phyloP scores from a whole-genome alignment of 1,140 invertebrate species.

The Laodelphax striatellus region DNA sequence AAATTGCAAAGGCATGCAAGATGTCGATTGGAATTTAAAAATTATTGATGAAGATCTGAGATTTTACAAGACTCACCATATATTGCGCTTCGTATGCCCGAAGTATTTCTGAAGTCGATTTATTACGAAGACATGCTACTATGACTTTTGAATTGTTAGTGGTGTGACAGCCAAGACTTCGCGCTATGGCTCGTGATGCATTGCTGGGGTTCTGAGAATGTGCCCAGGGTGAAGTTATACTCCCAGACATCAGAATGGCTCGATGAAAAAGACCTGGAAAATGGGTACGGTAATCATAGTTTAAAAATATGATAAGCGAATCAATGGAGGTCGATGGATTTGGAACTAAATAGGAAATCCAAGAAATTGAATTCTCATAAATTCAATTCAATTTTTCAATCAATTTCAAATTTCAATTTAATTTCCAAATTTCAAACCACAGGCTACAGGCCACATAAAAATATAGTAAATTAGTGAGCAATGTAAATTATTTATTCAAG shows the following conservation, averaged over 20 bases:
- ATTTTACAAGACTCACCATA: slow-evolving; percentile 31
- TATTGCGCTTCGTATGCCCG: slow-evolving; percentile 44
- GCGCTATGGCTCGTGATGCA: slow-evolving; percentile 43
- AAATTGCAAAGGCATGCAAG: too few species aligned
- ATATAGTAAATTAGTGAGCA: background rate
- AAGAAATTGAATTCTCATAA: too few species aligned
- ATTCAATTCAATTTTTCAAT: too few species aligned
- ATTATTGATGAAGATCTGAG: too few species aligned
- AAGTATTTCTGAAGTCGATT: slow-evolving; percentile 38
- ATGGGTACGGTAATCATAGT: background rate
- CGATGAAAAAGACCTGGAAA: slow-evolving; percentile 48
- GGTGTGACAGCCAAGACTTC: slow-evolving; percentile 38
- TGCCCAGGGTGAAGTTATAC: slow-evolving; percentile 49
- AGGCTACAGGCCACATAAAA: too few species aligned
- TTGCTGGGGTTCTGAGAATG: slow-evolving; percentile 35
- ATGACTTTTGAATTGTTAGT: slow-evolving; percentile 27
- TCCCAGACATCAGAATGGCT: slow-evolving; percentile 59
- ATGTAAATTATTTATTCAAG: too few species aligned
- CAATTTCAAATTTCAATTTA: too few species aligned
- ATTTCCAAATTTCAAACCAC: too few species aligned
- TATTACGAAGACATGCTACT: slow-evolving; percentile 50
- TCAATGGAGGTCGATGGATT: too few species aligned
- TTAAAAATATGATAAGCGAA: too few species aligned
- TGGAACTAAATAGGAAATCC: too few species aligned
- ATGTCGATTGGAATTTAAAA: too few species aligned